Base-by-base conservation (phyloP, 1,140 invertebrate species). In the Meloidogyne floridensis region DNA sequence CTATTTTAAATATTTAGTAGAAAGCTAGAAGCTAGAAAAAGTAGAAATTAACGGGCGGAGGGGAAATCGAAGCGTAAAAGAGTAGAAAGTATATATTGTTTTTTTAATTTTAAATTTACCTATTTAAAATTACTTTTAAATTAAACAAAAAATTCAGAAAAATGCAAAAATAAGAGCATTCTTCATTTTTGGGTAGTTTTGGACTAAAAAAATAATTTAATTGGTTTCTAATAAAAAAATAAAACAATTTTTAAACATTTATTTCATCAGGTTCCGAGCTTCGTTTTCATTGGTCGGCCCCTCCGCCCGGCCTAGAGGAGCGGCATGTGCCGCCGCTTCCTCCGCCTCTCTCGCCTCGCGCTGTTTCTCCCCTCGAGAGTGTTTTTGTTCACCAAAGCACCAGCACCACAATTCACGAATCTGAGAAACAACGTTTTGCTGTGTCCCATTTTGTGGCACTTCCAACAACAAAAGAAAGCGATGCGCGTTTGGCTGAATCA, bases 111-210 rank as follows among this genome's bases (percentile, higher is more conserved):
- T 53, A 75, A 56, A 20, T 56, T 51, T 13, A 47, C 9, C 43
- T 3, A 76, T 53, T 8, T 77, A 13, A 7, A 32, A 56, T 10
- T 56, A 51, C 18, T 77, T 13, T 65, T 15, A 65, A 65, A 51
- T 53, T 11, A 56, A 51, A 53, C 47, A 6, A 32, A 42, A 8
- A 75, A 75, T 42, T 42, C 56, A 75, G 73, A 11, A 73, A 75
- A 75, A 42, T 32, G 73, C 15, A 42, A n/a, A 75, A 77, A 59
- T 43, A 56, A 77, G 56, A 59, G 75, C 75, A 77, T 74, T 74
- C 74, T 65, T 65, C 59, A 65, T 65, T 65, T 65, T 65, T 65
- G 59, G 59, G 59, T 65, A 5, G 15, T 65, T 65, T 65, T 65
- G 5, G 59, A 65, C 4, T 65, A 65, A 7, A 47, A 47, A 65